Percentiles rank a stretch among this genome's conserved stretches.
Conservation (phyloP, 2,888 invertebrate species). For the Clivina fossor region DNA sequence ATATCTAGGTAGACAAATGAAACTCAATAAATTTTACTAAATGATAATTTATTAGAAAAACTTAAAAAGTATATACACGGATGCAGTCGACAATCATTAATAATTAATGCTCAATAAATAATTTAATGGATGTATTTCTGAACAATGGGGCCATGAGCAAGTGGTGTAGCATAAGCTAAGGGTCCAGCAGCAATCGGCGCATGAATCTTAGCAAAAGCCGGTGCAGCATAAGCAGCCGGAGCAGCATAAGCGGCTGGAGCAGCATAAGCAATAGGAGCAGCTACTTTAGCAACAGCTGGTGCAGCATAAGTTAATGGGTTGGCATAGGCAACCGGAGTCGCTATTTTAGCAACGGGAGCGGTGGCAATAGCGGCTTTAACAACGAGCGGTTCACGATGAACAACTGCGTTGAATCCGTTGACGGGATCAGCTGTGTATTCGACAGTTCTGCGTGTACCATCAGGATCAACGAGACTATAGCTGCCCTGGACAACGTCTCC, state of each 20-base stretch:
- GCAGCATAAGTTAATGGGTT: slow-evolving; percentile 36
- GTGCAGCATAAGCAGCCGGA: slow-evolving; percentile 40
- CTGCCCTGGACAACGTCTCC: slow-evolving; percentile 60
- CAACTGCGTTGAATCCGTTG: slow-evolving; percentile 62
- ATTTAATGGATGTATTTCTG: slow-evolving; percentile 16
- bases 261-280: slow-evolving; percentile 33
- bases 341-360: slow-evolving; percentile 29
- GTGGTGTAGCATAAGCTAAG: slow-evolving; percentile 26
- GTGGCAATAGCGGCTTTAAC: slow-evolving; percentile 33
- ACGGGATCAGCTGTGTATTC: slow-evolving; percentile 62
- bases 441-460: slow-evolving; percentile 59
- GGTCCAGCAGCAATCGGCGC: slow-evolving; percentile 38
- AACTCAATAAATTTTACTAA: slow-evolving; percentile 1
- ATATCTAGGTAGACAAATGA: too few species aligned
- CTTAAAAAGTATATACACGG: slow-evolving; percentile 25
- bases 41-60: slow-evolving; percentile 21
- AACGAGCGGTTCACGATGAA: slow-evolving; percentile 54
- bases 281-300: slow-evolving; percentile 25
- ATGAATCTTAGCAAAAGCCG: slow-evolving; percentile 22
- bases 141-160: not conserved
- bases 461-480: slow-evolving; percentile 59
- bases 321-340: slow-evolving; percentile 34
- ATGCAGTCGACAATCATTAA: slow-evolving; percentile 15
- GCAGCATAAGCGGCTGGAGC: slow-evolving; percentile 44
- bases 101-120: slow-evolving; percentile 20